Conservation (phyloP, 2,888 invertebrate genomes). For the Tigriopus californicus region DNA sequence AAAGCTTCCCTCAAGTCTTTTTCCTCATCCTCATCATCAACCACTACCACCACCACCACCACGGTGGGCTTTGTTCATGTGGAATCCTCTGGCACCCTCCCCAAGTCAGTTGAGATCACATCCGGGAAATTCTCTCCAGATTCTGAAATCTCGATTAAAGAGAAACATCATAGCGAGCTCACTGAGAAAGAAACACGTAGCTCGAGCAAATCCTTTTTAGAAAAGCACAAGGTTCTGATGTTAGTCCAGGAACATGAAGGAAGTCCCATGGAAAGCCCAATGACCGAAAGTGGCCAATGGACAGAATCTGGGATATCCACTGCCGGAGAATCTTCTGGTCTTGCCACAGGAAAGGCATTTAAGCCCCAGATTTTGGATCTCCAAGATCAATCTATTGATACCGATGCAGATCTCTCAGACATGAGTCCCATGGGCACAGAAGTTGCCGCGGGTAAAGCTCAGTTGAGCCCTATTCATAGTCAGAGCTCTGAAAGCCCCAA, state of each 20-base stretch:
- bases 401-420: not conserved
- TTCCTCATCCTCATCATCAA: no score
- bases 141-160: no score
- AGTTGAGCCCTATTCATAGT: no score
- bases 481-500: not conserved
- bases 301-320: not conserved
- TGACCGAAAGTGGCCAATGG: constrained; percentile 3
- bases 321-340: not conserved
- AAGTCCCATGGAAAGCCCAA: not conserved
- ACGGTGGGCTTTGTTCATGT: no score
- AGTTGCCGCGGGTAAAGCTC: not conserved
- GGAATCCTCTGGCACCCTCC: no score
- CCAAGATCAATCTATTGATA: not conserved
- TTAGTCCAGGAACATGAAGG: not conserved
- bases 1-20: no score
- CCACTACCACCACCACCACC: no score
- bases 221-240: not conserved
- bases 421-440: not conserved
- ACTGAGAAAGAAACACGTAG: no score
- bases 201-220: not conserved
- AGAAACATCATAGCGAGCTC: no score
- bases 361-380: not conserved
- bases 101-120: no score
- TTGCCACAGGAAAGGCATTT: not conserved
- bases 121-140: no score